A percentile compares a stretch with the other conserved stretches of the same genome.
Evolutionary conservation across 2,888 invertebrate species (phyloP).

Genomic region (Cactoblastis cactorum): DNA sequence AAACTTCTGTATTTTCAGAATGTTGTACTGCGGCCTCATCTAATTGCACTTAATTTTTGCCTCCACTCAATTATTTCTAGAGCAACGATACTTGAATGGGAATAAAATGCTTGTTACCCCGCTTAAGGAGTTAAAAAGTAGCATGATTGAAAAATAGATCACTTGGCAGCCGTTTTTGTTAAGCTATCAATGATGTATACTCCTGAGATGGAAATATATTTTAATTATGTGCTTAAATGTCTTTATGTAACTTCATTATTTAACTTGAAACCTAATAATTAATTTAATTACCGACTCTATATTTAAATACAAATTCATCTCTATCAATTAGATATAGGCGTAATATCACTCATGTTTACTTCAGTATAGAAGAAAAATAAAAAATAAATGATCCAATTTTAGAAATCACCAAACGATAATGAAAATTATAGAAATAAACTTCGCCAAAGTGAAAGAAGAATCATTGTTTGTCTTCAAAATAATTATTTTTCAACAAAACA

Average conservation of each 20-base stretch:
- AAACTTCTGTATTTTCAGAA: neutral
- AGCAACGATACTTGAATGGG: conserved; percentile 11
- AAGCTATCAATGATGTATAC: neutral
- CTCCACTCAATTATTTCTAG: conserved; percentile 10
- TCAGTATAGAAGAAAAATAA: too few species aligned
- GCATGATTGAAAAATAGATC: conserved; percentile 8
- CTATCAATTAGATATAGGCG: too few species aligned
- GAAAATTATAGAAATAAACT: too few species aligned
- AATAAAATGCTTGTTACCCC: conserved; percentile 11
- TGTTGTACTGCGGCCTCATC: conserved; percentile 51
- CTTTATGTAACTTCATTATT: too few species aligned
- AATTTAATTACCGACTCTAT: too few species aligned
- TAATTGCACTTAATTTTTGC: conserved; percentile 71
- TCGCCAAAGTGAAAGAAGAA: too few species aligned
- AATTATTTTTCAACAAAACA: neutral
- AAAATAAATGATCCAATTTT: too few species aligned
- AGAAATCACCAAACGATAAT: too few species aligned
- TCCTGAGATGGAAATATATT: neutral
- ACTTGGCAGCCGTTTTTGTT: neutral
- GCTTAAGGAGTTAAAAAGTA: conserved; percentile 4
- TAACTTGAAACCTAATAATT: too few species aligned
- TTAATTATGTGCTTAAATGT: neutral
- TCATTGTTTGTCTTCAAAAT: neutral
- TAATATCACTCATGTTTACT: too few species aligned
- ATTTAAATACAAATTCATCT: too few species aligned